These are phyloP conservation scores for Neoseiulus cucumeris DNA, from an alignment of 1,140 invertebrate species.

Conservation along the genomic window DNA sequence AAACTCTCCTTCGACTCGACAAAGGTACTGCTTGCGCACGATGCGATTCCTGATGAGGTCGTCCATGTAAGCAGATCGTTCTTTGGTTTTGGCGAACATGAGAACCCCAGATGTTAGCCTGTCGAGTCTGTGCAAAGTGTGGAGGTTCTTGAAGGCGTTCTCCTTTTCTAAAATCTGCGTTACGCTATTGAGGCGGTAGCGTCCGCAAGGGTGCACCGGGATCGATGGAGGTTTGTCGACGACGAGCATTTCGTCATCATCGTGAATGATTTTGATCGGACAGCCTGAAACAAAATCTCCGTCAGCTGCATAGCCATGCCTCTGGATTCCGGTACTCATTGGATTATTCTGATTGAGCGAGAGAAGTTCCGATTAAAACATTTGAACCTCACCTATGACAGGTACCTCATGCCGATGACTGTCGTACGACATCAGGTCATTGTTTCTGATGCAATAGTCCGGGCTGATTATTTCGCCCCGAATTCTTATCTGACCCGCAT, in stretches of 20 bases:
- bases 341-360: too few relatives aligned
- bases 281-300: slow-evolving; percentile 40
- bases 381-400: slow-evolving; percentile 16
- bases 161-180: slow-evolving; percentile 91
- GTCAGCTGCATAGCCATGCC: too few relatives aligned
- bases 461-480: slow-evolving; percentile 76
- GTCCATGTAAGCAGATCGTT: slow-evolving; percentile 75
- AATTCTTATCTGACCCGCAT: slow-evolving; percentile 60
- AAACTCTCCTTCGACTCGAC: slow-evolving; percentile 85
- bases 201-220: slow-evolving; percentile 89
- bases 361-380: background rate
- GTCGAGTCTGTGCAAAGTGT: slow-evolving; percentile 41
- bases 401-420: slow-evolving; percentile 27
- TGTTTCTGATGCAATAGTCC: slow-evolving; percentile 78
- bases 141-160: slow-evolving; percentile 73
- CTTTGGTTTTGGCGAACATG: slow-evolving; percentile 73
- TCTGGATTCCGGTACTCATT: too few relatives aligned
- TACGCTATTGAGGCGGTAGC: slow-evolving; percentile 86
- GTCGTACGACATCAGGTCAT: slow-evolving; percentile 79
- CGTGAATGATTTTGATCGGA: slow-evolving; percentile 81
- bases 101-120: slow-evolving; percentile 48
- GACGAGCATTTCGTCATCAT: slow-evolving; percentile 93
- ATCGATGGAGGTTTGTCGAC: slow-evolving; percentile 99
- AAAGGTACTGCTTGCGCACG: slow-evolving; percentile 90
- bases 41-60: slow-evolving; percentile 75